Percentiles rank a stretch among this genome's conserved stretches.
Conservation (phyloP, 2,113 vertebrate species). For the Eulemur rufifrons region DNA sequence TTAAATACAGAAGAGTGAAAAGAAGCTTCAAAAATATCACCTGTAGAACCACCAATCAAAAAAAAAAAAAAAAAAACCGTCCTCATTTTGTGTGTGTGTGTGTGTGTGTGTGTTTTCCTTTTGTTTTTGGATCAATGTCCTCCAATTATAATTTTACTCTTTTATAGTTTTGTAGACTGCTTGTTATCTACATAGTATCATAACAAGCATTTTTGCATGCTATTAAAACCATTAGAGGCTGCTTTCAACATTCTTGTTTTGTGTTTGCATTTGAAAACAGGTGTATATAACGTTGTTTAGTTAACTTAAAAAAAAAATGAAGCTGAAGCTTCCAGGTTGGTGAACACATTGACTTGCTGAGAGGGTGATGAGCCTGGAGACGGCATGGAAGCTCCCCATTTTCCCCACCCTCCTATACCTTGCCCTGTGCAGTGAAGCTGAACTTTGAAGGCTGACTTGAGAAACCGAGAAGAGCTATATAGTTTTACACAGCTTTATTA, state of each 20-base stretch:
- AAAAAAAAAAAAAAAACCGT: not conserved
- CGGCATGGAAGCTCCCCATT: fast-evolving
- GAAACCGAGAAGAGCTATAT: not conserved
- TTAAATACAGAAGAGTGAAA: not conserved
- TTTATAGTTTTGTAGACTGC: not conserved
- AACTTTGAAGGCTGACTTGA: not conserved
- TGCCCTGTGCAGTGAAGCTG: not conserved
- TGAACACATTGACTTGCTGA: not conserved
- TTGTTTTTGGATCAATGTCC: not conserved
- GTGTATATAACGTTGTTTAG: not conserved
- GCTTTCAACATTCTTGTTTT: not conserved
- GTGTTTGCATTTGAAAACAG: not conserved
- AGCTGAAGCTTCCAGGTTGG: not conserved
- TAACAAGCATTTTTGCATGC: not conserved
- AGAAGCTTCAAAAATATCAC: not conserved
- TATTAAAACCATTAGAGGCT: not conserved
- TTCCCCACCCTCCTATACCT: fast-evolving
- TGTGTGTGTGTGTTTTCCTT: not conserved
- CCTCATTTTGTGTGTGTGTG: not conserved
- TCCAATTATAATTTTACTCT: not conserved
- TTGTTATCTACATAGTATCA: not conserved
- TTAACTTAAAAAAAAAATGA: not conserved
- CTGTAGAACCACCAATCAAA: not conserved
- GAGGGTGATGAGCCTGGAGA: not conserved
- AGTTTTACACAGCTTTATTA: not conserved